Evolutionary conservation across 2,888 invertebrate species (phyloP).

Genomic region (Hypolimnas misippus): DNA sequence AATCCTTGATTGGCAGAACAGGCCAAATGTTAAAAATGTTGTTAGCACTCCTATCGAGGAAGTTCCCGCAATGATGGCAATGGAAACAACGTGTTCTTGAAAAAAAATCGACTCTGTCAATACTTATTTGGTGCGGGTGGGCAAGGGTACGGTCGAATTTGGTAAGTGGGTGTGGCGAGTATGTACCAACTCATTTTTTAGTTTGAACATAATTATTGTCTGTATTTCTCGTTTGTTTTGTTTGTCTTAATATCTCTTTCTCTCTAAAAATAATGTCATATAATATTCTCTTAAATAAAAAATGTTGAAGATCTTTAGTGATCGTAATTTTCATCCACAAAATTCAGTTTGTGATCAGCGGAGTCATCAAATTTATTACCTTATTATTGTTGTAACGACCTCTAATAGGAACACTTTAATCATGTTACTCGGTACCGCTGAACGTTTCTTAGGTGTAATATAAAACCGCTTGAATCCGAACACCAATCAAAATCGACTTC

Average conservation of each 20-base stretch:
- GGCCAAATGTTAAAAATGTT: constrained; percentile 39
- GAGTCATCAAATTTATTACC: constrained; percentile 41
- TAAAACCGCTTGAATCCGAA: constrained; percentile 66
- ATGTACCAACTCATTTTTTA: constrained; percentile 1
- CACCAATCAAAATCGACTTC: constrained; percentile 74
- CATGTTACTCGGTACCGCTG: constrained; percentile 42
- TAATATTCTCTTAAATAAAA: no score
- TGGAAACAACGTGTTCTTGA: constrained; percentile 22
- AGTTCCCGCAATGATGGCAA: constrained; percentile 23
- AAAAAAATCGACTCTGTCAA: constrained; percentile 20
- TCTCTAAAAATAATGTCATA: no score
- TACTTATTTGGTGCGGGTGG: constrained; percentile 24
- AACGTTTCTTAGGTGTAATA: constrained; percentile 56
- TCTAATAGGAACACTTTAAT: constrained; percentile 43
- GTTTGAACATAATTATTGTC: not conserved
- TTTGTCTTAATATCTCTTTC: no score
- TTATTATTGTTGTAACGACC: constrained; percentile 36
- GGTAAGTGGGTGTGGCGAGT: constrained; percentile 14
- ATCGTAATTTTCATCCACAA: not conserved
- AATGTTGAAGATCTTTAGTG: not conserved
- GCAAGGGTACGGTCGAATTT: not conserved
- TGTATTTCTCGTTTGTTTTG: not conserved
- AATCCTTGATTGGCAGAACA: constrained; percentile 38
- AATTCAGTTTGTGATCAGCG: constrained; percentile 18
- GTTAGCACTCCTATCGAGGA: constrained; percentile 36